Base-by-base conservation (phyloP, 2,113 vertebrate genomes). In the Narcine bancroftii region DNA sequence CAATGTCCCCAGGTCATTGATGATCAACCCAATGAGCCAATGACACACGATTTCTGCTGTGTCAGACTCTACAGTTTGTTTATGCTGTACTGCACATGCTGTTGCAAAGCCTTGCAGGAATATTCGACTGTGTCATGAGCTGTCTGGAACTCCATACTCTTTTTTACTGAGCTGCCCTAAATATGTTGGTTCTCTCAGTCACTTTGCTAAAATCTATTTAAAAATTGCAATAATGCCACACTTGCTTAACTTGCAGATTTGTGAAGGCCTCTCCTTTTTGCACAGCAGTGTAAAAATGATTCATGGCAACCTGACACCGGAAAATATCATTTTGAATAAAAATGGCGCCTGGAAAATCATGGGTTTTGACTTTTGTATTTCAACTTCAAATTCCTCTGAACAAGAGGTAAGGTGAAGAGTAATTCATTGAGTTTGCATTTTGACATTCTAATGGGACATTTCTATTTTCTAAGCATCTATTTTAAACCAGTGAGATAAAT, bases 301-400 rank as follows among this genome's bases (percentile, higher is more conserved):
- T 92, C 99, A 99, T 93, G 97, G 98, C 76, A 99, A 99, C 95
- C 94, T 99, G 94, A 97, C 96, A 94, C 96, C 95, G 92, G 98
- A 99, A 95, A 99, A 99, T 94, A 96, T 99, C 94, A 99, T 99
- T 95, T 95, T 99, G 93, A 99, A 99, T 95, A 99, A 99, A 94
- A 99, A 97, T 72, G 99, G 98, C 92, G 96, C 97, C 26, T 99
- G 99, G 99, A 99, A 99, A 96, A 99, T 99, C 94, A 99, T 98
- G 98, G 99, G 99, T 85, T 99, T 99, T 94, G 99, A 99, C 95
- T 99, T 99, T 95, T 98, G 96, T 94, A 97, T 98, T 94, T 98
- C 98, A 9, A 97, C 98, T 33, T 95, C 93, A 92, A 99, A 99
- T 95, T 97, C 98, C 11, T 97, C 98, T 7, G 98, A 99, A 42